Evolutionary conservation across 2,888 invertebrate species (phyloP), one percentile per base, ranked within the genome.

Genomic region (Pyrrhia umbra): DNA sequence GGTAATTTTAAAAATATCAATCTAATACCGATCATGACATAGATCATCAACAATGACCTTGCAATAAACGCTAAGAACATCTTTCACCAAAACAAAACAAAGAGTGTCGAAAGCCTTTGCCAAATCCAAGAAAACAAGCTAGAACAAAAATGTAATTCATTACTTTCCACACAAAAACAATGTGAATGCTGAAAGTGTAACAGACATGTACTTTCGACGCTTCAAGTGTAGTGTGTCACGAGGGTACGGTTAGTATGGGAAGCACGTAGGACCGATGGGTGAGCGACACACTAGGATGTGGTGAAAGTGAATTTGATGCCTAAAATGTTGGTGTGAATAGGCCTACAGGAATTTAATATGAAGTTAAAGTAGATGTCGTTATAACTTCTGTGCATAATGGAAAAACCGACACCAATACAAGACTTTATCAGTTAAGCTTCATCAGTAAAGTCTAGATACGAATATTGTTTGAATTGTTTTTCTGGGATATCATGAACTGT

Each of bases 221-320:
- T 85, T 89, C 89, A 88, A 88, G 85, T 81, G 77, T 75, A 89
- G 88, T 92, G 83, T 88, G 93, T 90, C 87, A 93, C 68, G 83
- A 81, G 91, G 91, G 83, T 89, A 79, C 68, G 68, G 80, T 92
- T 85, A 80, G 79, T 82, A 91, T 85, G 85, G 75, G 78, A 79
- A 77, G 84, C 92, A 91, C 92, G 92, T 92, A 85, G 75, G 45
- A 51, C 72, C 75, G 80, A 82, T 84, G 79, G 84, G 79, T 68
- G 75, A 47, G 40, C 56, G 50, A 56, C 59, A 68, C 72, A 75
- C 75, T 78, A 82, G 82, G 80, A 82, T 77, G 76, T 70, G 82
- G 89, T 84, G 89, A 89, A 89, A 89, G 89, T 88, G 82, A 86
- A 79, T 69, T 37, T 45, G 49, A 67, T 50, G 68, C 57, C 59